A percentile compares a stretch with the other conserved stretches of the same genome.
Evolutionary conservation across 2,797 vertebrate species (phyloP).

Genomic region (Scolopax rusticola): DNA sequence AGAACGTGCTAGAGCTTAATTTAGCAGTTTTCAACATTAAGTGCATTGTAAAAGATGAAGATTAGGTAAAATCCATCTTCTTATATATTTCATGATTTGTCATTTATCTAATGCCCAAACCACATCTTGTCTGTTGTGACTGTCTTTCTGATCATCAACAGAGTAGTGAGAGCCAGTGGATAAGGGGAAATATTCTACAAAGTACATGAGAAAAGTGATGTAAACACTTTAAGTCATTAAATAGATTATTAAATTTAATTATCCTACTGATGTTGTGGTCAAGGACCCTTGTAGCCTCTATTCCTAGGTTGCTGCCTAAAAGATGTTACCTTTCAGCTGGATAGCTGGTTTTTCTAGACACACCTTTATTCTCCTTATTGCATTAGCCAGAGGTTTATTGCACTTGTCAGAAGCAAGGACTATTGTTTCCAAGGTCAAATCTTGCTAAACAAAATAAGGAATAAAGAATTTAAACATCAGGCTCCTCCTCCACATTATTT

Average conservation of each 20-base stretch:
- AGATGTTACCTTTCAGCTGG: neutral
- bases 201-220: neutral
- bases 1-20: neutral
- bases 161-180: neutral
- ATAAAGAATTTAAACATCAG: neutral
- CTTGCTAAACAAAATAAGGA: neutral
- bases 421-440: neutral
- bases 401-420: neutral
- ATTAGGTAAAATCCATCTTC: neutral
- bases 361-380: neutral
- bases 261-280: neutral
- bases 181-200: neutral
- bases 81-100: neutral
- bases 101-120: neutral
- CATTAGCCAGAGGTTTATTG: neutral
- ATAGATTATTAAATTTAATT: neutral
- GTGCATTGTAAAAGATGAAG: neutral
- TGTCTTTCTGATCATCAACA: neutral
- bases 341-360: neutral
- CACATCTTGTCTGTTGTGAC: neutral
- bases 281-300: neutral
- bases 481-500: neutral
- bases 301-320: neutral
- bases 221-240: neutral
- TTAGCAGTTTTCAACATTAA: neutral